Percentiles rank a stretch among this genome's conserved stretches.
Evolutionary conservation across 30 jellyfish, hydroid and myxozoan genomes (phyloP).

Genomic region (Cassiopea andromeda): DNA sequence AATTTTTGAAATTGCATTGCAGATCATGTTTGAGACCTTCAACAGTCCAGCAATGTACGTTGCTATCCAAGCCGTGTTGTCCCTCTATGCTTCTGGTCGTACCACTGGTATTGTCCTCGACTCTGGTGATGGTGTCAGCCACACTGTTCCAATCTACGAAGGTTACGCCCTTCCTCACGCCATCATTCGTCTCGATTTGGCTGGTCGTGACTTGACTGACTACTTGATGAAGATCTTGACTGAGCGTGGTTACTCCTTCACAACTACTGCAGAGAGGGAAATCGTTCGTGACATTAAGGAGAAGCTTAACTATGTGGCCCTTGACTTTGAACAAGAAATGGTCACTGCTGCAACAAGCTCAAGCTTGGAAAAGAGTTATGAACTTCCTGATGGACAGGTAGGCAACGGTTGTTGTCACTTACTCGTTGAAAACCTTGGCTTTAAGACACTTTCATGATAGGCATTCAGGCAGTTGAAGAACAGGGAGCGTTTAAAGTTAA

Average conservation of each 20-base stretch:
- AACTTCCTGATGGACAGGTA: constrained; percentile 99
- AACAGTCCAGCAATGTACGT: constrained; percentile 99
- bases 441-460: background rate
- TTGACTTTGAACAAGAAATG: constrained; percentile 99
- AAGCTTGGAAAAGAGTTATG: constrained; percentile 99
- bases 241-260: constrained; percentile 99
- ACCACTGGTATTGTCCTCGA: constrained; percentile 99
- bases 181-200: constrained; percentile 99
- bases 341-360: constrained; percentile 99
- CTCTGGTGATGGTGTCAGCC: constrained; percentile 99
- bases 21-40: constrained; percentile 98
- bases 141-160: constrained; percentile 99
- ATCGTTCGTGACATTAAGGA: constrained; percentile 99
- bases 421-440: background rate
- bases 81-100: constrained; percentile 99
- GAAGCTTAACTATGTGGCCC: constrained; percentile 99
- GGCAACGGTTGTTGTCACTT: background rate
- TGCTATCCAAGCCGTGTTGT: constrained; percentile 99
- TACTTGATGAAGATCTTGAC: constrained; percentile 99
- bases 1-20: background rate
- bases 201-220: constrained; percentile 99
- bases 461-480: background rate
- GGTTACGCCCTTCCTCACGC: constrained; percentile 99
- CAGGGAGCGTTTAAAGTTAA: too few species aligned
- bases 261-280: constrained; percentile 99